Conservation (phyloP, 1,140 invertebrate species). For the Papilio polyxenes region DNA sequence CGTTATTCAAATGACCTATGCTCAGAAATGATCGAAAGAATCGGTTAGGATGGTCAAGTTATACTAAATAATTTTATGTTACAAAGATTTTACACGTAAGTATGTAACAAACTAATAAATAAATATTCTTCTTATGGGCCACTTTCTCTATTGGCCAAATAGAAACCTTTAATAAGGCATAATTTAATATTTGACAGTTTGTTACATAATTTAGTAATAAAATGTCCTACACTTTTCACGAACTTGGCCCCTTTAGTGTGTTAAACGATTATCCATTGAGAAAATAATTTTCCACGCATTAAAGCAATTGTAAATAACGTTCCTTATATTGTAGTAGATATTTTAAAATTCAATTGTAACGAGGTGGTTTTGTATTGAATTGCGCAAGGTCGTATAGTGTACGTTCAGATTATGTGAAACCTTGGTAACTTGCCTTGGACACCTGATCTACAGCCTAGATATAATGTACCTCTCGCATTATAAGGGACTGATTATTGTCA, state of each 20-base stretch:
- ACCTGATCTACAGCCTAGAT: constrained; percentile 32
- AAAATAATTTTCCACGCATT: constrained; percentile 15
- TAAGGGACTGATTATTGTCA: constrained; percentile 23
- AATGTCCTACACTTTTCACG: neutral
- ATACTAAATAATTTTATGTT: too few species aligned
- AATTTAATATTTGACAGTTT: neutral
- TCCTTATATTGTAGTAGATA: neutral
- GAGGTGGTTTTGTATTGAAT: constrained; percentile 29
- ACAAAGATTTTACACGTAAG: too few species aligned
- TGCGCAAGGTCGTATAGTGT: constrained; percentile 22
- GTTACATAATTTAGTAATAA: neutral
- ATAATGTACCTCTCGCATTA: neutral
- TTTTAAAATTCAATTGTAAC: constrained; percentile 30
- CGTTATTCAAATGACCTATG: too few species aligned
- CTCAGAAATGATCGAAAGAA: too few species aligned
- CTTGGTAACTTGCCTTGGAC: constrained; percentile 41
- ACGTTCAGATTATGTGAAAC: constrained; percentile 40
- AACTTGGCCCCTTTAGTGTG: neutral
- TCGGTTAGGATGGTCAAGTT: too few species aligned
- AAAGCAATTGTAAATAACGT: neutral
- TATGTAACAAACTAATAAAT: too few species aligned
- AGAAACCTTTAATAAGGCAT: neutral
- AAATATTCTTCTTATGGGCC: too few species aligned
- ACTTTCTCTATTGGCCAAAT: too few species aligned
- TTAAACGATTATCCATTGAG: constrained; percentile 7